These are phyloP conservation scores for Volucella inflata DNA, from an alignment of 2,888 invertebrate genomes.

Conservation along the genomic window DNA sequence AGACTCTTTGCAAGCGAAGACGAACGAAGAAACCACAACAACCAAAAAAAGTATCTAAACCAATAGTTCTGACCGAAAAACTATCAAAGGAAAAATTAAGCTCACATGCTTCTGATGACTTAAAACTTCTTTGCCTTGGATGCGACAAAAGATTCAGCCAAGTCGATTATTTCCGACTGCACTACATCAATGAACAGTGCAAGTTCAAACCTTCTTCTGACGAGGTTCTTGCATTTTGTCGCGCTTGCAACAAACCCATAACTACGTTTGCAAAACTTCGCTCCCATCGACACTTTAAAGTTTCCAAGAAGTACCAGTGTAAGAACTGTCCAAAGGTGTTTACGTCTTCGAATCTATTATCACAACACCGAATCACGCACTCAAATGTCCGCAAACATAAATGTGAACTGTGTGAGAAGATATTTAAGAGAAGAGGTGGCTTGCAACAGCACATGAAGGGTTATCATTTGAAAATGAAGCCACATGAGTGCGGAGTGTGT, in stretches of 20 bases:
- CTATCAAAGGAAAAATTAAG: neutral
- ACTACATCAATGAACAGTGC: constrained; percentile 59
- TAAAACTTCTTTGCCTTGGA: constrained; percentile 76
- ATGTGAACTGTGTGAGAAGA: constrained; percentile 81
- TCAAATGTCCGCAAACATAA: constrained; percentile 80
- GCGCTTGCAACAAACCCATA: constrained; percentile 58
- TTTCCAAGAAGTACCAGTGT: constrained; percentile 64
- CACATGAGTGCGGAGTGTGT: constrained; percentile 81
- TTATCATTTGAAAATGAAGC: constrained; percentile 82
- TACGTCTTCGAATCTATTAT: constrained; percentile 77
- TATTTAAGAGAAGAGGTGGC: constrained; percentile 82
- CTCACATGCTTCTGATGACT: constrained; percentile 29
- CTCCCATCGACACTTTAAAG: constrained; percentile 63
- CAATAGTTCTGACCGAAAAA: constrained; percentile 6
- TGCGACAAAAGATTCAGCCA: constrained; percentile 72
- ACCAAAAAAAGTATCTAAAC: neutral
- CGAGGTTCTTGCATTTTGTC: constrained; percentile 62
- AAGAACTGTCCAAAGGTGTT: constrained; percentile 75
- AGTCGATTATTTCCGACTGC: constrained; percentile 72
- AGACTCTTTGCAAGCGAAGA: constrained; percentile 77
- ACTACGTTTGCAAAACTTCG: constrained; percentile 57
- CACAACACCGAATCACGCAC: constrained; percentile 83
- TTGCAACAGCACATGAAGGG: constrained; percentile 82
- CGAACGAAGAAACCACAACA: constrained; percentile 21
- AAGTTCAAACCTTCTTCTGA: constrained; percentile 57